These are phyloP conservation scores for Drosophila phalerata DNA, from an alignment of 2,888 invertebrate species.

Conservation along the genomic window DNA sequence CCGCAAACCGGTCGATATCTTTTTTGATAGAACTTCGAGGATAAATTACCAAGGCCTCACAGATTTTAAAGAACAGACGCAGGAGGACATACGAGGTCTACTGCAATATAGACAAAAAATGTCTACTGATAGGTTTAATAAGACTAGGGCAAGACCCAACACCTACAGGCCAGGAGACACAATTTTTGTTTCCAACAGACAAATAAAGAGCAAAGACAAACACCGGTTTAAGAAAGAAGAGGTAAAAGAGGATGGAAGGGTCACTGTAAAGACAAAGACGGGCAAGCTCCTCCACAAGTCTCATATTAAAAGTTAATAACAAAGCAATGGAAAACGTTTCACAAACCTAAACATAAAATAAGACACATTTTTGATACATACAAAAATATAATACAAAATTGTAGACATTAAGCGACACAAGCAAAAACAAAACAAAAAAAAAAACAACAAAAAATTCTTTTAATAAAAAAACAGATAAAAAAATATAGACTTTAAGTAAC, in stretches of 20 bases:
- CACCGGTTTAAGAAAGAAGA: no score
- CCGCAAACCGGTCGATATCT: slow-evolving; percentile 6
- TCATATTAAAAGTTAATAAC: slow-evolving; percentile 2
- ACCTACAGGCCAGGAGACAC: neutral
- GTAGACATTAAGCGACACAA: slow-evolving; percentile 3
- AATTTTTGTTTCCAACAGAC: neutral
- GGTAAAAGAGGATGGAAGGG: no score
- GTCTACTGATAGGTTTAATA: neutral
- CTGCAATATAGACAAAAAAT: neutral
- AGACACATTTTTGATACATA: no score
- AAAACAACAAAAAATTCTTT: no score
- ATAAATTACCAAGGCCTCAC: slow-evolving; percentile 8
- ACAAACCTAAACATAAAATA: slow-evolving; percentile 4
- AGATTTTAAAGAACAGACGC: neutral
- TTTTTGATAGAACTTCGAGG: neutral
- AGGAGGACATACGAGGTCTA: slow-evolving; percentile 2
- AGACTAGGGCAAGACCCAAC: neutral
- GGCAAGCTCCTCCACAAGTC: no score
- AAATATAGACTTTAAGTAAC: neutral
- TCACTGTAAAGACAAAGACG: no score
- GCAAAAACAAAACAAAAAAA: neutral
- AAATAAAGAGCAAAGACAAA: neutral
- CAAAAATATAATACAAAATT: no score
- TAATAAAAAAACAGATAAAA: neutral
- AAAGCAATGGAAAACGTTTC: neutral